These are phyloP conservation scores for Ptilorrhoa leucosticta DNA, from an alignment of 2,113 vertebrate species.

Conservation along the genomic window DNA sequence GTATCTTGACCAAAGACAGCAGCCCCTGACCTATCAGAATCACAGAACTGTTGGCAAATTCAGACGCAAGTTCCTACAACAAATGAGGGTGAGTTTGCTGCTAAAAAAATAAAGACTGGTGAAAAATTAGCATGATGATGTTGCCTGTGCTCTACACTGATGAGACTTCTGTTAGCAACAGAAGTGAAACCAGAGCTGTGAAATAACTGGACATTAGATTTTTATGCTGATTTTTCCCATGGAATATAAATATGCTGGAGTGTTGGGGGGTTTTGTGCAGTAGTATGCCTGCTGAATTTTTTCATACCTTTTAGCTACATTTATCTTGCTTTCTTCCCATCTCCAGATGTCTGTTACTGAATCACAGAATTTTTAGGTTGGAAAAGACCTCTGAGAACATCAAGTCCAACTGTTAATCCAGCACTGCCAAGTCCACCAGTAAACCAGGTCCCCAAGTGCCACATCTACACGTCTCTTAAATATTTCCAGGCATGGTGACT, in stretches of 20 bases:
- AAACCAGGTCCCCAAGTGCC: not conserved
- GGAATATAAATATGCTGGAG: not conserved
- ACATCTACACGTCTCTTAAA: no score
- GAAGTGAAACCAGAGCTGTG: not conserved
- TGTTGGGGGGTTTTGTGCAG: not conserved
- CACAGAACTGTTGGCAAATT: conserved; percentile 37
- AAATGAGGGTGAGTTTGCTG: not conserved
- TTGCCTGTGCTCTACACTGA: not conserved
- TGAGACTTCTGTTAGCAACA: not conserved
- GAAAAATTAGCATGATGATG: not conserved
- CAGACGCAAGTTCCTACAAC: not conserved
- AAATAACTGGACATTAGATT: not conserved
- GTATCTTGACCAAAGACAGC: conserved; percentile 33
- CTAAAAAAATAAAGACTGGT: not conserved
- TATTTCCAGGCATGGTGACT: not conserved
- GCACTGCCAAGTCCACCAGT: not conserved
- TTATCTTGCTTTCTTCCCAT: not conserved
- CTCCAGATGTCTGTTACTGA: not conserved
- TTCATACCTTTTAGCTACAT: not conserved
- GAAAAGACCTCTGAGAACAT: not conserved
- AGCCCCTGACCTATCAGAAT: conserved; percentile 1
- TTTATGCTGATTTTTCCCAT: not conserved
- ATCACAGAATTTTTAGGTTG: not conserved
- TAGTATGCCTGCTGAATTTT: not conserved
- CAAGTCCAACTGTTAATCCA: not conserved